A percentile compares a stretch with the other conserved stretches of the same genome.
phyloP scores from a whole-genome alignment of 2,888 invertebrate species.

The Leptopilina myrica region DNA sequence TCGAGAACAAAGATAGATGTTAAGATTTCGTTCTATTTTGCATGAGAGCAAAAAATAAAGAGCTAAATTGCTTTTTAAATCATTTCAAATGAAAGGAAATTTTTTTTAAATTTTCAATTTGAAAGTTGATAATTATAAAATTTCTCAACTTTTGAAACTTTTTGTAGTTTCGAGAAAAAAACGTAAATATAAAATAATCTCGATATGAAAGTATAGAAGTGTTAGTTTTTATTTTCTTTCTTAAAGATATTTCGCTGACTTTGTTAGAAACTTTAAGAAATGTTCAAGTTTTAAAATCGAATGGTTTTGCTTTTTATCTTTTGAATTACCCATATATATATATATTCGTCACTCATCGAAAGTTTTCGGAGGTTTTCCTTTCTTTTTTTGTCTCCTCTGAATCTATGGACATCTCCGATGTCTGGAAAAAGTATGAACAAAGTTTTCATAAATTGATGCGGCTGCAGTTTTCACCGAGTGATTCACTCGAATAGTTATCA shows the following conservation, averaged over 20 bases:
- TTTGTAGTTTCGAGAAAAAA: background rate
- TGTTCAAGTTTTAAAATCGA: conserved; percentile 55
- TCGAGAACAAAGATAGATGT: conserved; percentile 21
- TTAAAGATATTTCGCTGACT: conserved; percentile 5
- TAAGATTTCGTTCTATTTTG: conserved; percentile 22
- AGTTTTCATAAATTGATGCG: conserved; percentile 32
- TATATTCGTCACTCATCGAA: background rate
- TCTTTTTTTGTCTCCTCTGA: background rate
- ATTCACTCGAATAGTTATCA: conserved; percentile 15
- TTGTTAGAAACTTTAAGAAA: conserved; percentile 16
- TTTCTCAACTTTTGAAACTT: no score
- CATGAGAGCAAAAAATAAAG: conserved; percentile 32
- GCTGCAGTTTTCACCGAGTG: conserved; percentile 17
- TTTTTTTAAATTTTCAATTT: background rate
- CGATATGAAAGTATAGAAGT: no score
- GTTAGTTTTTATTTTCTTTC: background rate
- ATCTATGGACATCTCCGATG: conserved; percentile 14
- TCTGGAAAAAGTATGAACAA: background rate
- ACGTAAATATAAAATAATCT: no score
- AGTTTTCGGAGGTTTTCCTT: background rate
- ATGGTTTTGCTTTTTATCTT: conserved; percentile 44
- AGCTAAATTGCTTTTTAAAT: conserved; percentile 5
- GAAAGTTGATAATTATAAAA: background rate
- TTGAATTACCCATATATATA: conserved; percentile 10
- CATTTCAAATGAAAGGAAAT: background rate